Evolutionary conservation across 2,888 invertebrate genomes (phyloP), one percentile per base, ranked within the genome.

Genomic region (Pollenia amentaria): DNA sequence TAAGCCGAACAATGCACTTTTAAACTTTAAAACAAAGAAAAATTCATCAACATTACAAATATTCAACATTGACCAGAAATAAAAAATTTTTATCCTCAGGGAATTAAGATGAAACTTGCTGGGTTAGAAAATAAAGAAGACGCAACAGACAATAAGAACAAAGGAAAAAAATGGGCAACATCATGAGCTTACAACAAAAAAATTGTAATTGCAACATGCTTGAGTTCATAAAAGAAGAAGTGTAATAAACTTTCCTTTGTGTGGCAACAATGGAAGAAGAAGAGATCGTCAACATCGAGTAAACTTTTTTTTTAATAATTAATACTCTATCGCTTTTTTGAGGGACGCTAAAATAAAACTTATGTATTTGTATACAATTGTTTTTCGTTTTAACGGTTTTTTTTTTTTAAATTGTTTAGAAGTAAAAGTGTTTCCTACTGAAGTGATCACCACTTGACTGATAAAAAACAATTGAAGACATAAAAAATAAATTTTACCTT

Each of bases 161-260:
- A 73, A 73, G 42, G 55, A 57, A 11, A 3, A 62, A 21, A 42
- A 44, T 42, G 9, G 18, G 21, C 62, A 70, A 12, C 70, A 53
- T 16, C 53, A 55, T 76, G 29, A 44, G 29, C 8, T 44, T 55
- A 62, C 2, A 29, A 16, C 14, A 38, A 42, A 72, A 53, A 64
- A 76, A 7, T 18, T 65, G n/a, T 51, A 70, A 40, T 73, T 72
- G 46, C 38, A 73, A 73, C 55, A 65, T 55, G n/a, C 16, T 42
- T 12, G 42, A 18, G 21, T 48, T 12, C 51, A 48, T 69, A 18
- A 53, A 64, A 29, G 29, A 29, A 57, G 76, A 62, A 62, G 75
- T 76, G 57, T 76, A 76, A 51, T 82, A 44, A 82, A 82, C 82
- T 70, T 48, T 77, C 42, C 73, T 62, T 70, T 83, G 44, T 70